Base-by-base conservation (phyloP, 2,888 invertebrate species). In the Diarsia mendica region DNA sequence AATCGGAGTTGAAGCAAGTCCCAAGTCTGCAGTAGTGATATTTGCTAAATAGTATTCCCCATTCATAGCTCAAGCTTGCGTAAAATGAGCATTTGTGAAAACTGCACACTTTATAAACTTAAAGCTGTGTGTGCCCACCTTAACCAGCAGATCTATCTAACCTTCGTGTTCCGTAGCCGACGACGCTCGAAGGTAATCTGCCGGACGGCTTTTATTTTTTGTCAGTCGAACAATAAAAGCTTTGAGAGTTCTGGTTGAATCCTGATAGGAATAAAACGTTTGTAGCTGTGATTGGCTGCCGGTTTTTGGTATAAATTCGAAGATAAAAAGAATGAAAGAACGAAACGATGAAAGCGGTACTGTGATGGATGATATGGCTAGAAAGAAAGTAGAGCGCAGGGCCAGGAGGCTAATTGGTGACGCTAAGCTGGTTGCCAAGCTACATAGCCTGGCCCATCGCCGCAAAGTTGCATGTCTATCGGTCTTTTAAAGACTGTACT, bases 171-270 rank as follows among this genome's bases (percentile, higher is more conserved):
- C 72, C 63, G 61, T 49, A 44, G 61, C 73, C 66, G 23, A 23
- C 75, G 55, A 60, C 51, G 49, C 72, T 68, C 44, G 28, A 58
- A 75, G 66, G 65, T 86, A 84, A 86, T 89, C 85, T 80, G 53
- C 23, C 49, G 81, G 77, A 70, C 77, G 65, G 77, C 73, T 79
- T 88, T 88, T 87, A 82, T 87, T 89, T 90, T 86, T 87, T 77
- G 75, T 73, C 86, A 88, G 79, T 83, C 75, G 82, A 77, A 86
- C 76, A 84, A 84, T 84, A 84, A 77, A 87, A 81, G 75, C 79
- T 80, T 80, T 84, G 80, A 79, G 83, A 80, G 76, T 82, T 86
- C 53, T 55, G 71, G 67, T 73, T 69, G 63, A 81, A 85, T 83
- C 77, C 80, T 86, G 79, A 75, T 78, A 76, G 79, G 58, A 80